Evolutionary conservation across 2,797 vertebrate genomes (phyloP).

Genomic region (Trematomus bernacchii): DNA sequence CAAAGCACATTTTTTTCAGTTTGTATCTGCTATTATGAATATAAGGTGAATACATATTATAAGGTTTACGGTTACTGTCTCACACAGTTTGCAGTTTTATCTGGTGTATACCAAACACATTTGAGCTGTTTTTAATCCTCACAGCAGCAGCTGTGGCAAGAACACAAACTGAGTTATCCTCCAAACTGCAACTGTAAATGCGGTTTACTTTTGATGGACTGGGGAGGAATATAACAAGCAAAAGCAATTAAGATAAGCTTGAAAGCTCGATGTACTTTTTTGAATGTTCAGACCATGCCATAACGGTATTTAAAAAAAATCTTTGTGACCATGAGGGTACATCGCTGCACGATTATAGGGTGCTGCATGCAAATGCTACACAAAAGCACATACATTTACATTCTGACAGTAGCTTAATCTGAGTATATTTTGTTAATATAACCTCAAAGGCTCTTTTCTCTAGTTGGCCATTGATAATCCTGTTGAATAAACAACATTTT

Average conservation of each 20-base stretch:
- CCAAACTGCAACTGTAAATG: slow-evolving; percentile 27
- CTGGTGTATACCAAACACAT: slow-evolving; percentile 14
- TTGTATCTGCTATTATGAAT: slow-evolving; percentile 19
- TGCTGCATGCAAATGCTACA: slow-evolving; percentile 30
- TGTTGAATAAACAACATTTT: slow-evolving; percentile 69
- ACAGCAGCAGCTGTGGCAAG: slow-evolving; percentile 9
- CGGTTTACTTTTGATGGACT: slow-evolving; percentile 50
- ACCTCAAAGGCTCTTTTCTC: slow-evolving; percentile 54
- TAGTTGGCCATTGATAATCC: slow-evolving; percentile 66
- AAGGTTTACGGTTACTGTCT: slow-evolving; percentile 23
- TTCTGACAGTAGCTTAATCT: slow-evolving; percentile 49
- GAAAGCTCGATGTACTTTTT: slow-evolving; percentile 29
- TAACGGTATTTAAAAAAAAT: slow-evolving; percentile 30
- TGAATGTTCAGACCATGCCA: slow-evolving; percentile 31
- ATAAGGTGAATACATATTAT: slow-evolving; percentile 22
- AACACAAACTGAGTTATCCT: slow-evolving; percentile 48
- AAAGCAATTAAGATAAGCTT: slow-evolving; percentile 69
- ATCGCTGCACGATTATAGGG: neutral
- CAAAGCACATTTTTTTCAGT: slow-evolving; percentile 8
- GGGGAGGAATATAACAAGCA: slow-evolving; percentile 48
- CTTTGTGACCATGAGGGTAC: slow-evolving; percentile 41
- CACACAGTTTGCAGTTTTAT: slow-evolving; percentile 33
- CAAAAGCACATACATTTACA: slow-evolving; percentile 30
- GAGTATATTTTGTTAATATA: slow-evolving; percentile 57
- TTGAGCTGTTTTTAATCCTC: slow-evolving; percentile 40